A percentile compares a stretch with the other conserved stretches of the same genome.
These are phyloP conservation scores for Paratrypauchen microcephalus DNA, from an alignment of 2,797 vertebrate species.

Conservation along the genomic window DNA sequence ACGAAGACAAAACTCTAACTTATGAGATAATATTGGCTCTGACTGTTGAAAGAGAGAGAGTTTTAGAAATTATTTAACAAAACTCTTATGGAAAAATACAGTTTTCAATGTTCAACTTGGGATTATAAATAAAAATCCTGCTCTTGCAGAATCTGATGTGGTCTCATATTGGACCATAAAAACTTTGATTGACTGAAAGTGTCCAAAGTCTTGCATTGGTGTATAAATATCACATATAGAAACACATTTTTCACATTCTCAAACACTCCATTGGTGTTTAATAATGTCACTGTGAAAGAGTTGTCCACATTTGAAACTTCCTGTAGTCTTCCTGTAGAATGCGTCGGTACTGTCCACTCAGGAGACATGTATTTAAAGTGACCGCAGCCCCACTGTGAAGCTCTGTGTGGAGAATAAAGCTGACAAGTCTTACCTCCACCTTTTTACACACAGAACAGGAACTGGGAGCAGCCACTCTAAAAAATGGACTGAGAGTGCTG, in stretches of 20 bases:
- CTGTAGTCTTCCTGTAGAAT: conserved; percentile 25
- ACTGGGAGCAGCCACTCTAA: conserved; percentile 7
- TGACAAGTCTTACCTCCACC: conserved; percentile 15
- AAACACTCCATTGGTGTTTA: background rate
- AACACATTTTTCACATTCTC: too few relatives aligned
- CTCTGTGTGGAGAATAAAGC: conserved; percentile 29
- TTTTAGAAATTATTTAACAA: background rate
- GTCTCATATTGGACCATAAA: background rate
- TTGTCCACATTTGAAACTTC: conserved; percentile 5
- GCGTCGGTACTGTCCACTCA: conserved; percentile 21
- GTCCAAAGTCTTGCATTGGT: too few relatives aligned
- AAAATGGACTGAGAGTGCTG: background rate
- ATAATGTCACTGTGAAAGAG: background rate
- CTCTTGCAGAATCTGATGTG: too few relatives aligned
- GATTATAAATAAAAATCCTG: background rate
- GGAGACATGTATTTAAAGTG: conserved; percentile 29
- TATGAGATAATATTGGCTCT: conserved; percentile 1
- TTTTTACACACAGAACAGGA: conserved; percentile 18
- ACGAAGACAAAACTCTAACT: background rate
- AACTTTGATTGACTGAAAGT: too few relatives aligned
- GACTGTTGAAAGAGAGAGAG: too few relatives aligned
- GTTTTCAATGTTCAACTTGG: background rate
- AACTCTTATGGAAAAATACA: background rate
- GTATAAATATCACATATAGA: too few relatives aligned
- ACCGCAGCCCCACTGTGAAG: conserved; percentile 21